These are phyloP conservation scores for Halocynthia aurantium DNA, from an alignment of 23 tunicate species.

Conservation along the genomic window DNA sequence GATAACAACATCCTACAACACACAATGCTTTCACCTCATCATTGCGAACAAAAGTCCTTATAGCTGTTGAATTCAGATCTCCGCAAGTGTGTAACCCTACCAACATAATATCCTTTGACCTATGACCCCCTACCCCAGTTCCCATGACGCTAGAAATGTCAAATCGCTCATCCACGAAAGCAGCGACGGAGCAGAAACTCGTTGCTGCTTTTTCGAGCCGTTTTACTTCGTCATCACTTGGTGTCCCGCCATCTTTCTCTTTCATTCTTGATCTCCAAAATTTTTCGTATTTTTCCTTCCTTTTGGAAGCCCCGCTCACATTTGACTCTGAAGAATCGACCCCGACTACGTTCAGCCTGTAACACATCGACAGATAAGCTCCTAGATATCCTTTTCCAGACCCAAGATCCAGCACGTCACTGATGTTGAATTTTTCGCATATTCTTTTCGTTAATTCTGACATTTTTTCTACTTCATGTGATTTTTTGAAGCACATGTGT, in stretches of 20 bases:
- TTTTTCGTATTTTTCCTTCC: slow-evolving; percentile 50
- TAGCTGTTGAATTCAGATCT: slow-evolving; percentile 42
- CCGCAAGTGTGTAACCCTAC: slow-evolving; percentile 84
- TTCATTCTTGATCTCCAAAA: slow-evolving; percentile 22
- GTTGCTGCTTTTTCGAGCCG: background rate
- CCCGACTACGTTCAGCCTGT: slow-evolving; percentile 57
- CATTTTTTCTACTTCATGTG: slow-evolving; percentile 80
- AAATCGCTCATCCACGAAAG: slow-evolving; percentile 20
- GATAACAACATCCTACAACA: slow-evolving; percentile 87
- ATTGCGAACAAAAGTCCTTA: slow-evolving; percentile 30
- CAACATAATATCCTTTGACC: slow-evolving; percentile 9
- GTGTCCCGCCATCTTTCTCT: slow-evolving; percentile 4
- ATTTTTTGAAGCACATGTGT: slow-evolving; percentile 68
- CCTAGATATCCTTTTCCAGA: slow-evolving; percentile 92
- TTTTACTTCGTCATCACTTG: background rate
- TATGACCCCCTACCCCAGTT: background rate
- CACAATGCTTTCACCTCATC: slow-evolving; percentile 26
- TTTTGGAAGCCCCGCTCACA: slow-evolving; percentile 20
- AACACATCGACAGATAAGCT: slow-evolving; percentile 40
- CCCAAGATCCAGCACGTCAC: slow-evolving; percentile 54
- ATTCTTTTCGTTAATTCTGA: slow-evolving; percentile 27
- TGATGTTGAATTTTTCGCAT: slow-evolving; percentile 19
- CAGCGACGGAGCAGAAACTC: slow-evolving; percentile 33
- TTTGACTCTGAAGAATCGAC: slow-evolving; percentile 45
- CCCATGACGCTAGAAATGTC: slow-evolving; percentile 11